Evolutionary conservation across 1,140 invertebrate species (phyloP), one percentile per base, ranked within the genome.

Genomic region (Atta colombica): DNA sequence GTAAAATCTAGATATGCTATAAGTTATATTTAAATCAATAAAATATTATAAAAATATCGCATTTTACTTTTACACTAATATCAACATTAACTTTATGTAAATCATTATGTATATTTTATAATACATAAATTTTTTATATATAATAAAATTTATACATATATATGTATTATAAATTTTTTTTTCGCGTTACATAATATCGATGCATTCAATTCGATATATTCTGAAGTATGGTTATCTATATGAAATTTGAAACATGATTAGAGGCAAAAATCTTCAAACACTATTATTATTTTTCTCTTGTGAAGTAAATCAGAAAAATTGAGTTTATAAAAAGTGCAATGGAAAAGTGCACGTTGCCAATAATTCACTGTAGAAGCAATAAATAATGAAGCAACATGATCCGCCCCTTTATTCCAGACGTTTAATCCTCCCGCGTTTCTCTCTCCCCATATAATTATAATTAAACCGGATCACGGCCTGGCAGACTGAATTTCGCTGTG

Each of bases 371-470:
- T 25, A 74, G 58, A 31, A 84, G 69, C 45, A 84, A 74, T 84
- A 84, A 84, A 84, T 84, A 84, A 84, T 74, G 55, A 84, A 75
- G 39, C 55, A 74, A 82, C 66, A 82, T 72, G 80, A 74, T 10
- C 80, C 80, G 80, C 80, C 80, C 69, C 68, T 75, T 75, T 84
- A 35, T 84, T 84, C 55, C 80, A 84, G n/a, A 84, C 80, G 55
- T 75, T 84, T 84, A 75, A 84, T 84, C 58, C 80, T 84, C 69
- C 39, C 58, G 69, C 65, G 21, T 55, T 51, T 75, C 58, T 61
- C 69, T 75, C 80, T 84, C 45, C 58, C 80, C 39, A 84, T 84
- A 84, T 84, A 84, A 84, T 84, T 84, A 84, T 58, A 69, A 84
- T 84, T 84, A 75, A 84, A 84, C 80, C 80, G 80, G 80, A 84